Conservation (phyloP, 2,113 vertebrate species). For the Aegypius monachus region DNA sequence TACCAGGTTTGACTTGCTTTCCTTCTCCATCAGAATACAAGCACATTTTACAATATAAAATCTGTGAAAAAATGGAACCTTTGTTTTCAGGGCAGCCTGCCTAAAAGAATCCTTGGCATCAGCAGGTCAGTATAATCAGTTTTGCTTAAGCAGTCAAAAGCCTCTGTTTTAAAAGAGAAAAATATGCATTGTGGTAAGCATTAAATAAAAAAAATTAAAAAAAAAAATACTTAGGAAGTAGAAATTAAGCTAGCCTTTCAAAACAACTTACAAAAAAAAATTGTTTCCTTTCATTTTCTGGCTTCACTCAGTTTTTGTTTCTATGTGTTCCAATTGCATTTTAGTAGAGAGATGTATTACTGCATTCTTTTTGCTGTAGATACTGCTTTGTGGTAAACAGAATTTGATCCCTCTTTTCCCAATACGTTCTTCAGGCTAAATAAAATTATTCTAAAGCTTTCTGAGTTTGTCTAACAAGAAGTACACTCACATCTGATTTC, state of each 20-base stretch:
- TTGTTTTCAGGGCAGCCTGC: background rate
- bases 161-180: background rate
- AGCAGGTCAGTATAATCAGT: background rate
- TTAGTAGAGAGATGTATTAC: background rate
- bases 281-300: background rate
- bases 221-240: background rate
- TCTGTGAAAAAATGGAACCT: background rate
- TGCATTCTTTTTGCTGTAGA: conserved; percentile 16
- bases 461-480: background rate
- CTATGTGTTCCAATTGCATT: background rate
- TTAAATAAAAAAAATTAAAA: background rate
- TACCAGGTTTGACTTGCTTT: background rate
- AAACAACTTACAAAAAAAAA: background rate
- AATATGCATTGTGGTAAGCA: fast-evolving
- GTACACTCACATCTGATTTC: background rate
- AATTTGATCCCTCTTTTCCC: background rate
- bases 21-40: background rate
- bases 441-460: background rate
- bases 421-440: background rate
- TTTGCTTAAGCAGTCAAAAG: background rate
- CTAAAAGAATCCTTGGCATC: background rate
- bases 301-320: background rate
- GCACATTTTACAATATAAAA: background rate
- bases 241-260: background rate
- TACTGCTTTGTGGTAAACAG: background rate